Conservation (phyloP, 2,113 vertebrate genomes). For the Brachionichthys hirsutus region DNA sequence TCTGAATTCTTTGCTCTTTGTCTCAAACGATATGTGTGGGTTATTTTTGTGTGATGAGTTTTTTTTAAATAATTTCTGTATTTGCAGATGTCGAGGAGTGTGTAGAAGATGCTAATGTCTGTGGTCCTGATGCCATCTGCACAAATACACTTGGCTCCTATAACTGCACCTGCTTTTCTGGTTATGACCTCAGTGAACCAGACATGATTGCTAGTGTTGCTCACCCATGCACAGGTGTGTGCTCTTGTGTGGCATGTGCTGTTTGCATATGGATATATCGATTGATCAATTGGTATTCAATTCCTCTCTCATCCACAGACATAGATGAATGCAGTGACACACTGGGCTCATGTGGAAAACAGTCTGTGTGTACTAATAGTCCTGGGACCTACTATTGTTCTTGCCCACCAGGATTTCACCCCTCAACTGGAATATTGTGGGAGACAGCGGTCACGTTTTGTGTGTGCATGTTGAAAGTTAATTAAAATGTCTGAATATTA, state of each 20-base stretch:
- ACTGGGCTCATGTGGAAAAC: constrained; percentile 45
- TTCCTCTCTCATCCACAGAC: constrained; percentile 38
- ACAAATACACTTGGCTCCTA: constrained; percentile 56
- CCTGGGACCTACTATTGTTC: constrained; percentile 58
- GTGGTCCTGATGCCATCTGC: constrained; percentile 59
- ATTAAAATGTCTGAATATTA: no score
- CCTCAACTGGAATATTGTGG: constrained; percentile 62
- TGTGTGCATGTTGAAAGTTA: constrained; percentile 31
- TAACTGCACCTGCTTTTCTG: constrained; percentile 46
- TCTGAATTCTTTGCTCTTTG: no score
- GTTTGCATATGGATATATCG: neutral
- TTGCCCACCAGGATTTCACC: constrained; percentile 57
- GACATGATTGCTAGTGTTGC: constrained; percentile 25
- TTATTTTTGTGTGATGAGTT: no score
- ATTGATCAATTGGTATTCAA: no score
- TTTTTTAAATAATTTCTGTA: neutral
- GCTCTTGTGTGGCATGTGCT: no score
- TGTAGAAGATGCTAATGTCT: constrained; percentile 9
- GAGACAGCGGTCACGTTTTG: constrained; percentile 33
- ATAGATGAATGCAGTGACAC: constrained; percentile 63
- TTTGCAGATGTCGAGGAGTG: constrained; percentile 66
- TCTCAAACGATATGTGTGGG: no score
- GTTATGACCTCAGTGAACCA: constrained; percentile 27
- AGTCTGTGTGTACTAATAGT: constrained; percentile 54
- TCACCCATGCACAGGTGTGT: constrained; percentile 66